Evolutionary conservation across 2,797 vertebrate species (phyloP).

Genomic region (Karalla daura): DNA sequence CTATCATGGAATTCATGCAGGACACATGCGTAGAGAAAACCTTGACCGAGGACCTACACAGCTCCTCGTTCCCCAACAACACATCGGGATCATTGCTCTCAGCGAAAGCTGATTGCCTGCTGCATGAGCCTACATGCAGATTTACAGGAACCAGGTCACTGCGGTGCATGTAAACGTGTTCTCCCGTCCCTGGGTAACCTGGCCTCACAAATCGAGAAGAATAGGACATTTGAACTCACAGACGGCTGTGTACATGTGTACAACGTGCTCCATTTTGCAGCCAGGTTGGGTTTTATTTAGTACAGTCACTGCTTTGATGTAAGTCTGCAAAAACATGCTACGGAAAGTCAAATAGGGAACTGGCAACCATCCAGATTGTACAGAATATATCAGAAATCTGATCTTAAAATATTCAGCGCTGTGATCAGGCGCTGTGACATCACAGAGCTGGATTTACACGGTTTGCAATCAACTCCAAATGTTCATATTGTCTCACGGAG

Average conservation of each 20-base stretch:
- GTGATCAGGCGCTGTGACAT: not conserved
- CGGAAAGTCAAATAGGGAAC: not conserved
- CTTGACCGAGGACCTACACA: not conserved
- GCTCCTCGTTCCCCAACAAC: not conserved
- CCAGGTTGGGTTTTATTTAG: constrained; percentile 6
- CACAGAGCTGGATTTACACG: not conserved
- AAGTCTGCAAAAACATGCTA: not conserved
- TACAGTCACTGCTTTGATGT: not conserved
- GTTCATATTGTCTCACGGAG: not conserved
- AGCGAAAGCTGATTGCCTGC: not conserved
- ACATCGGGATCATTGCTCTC: not conserved
- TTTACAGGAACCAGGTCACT: constrained; percentile 7
- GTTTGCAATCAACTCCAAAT: too few relatives aligned
- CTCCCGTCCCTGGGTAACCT: not conserved
- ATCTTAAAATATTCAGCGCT: not conserved
- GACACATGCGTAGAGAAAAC: too few relatives aligned
- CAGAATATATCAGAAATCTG: not conserved
- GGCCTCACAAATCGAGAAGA: not conserved
- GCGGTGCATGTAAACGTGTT: not conserved
- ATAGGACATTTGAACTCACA: constrained; percentile 7
- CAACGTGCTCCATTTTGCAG: constrained; percentile 18
- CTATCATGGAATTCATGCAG: not conserved
- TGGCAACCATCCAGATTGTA: not conserved
- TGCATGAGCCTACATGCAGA: not conserved
- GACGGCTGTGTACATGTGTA: not conserved